phyloP scores from a whole-genome alignment of 2,113 vertebrate species.

The Stegastes partitus region DNA sequence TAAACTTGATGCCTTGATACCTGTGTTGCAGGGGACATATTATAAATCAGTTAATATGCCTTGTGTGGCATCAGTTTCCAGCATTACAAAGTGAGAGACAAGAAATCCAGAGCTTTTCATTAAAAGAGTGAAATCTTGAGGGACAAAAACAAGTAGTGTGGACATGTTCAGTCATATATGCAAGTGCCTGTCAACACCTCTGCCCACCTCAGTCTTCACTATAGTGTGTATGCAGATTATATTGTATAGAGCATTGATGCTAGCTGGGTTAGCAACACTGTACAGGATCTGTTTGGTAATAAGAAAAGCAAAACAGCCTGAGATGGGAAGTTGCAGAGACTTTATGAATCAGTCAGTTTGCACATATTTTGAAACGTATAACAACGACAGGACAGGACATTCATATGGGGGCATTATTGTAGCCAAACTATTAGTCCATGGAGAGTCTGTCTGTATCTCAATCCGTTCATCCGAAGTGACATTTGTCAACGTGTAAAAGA shows the following conservation, averaged over 20 bases:
- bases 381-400: background rate
- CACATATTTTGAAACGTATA: slow-evolving; percentile 5
- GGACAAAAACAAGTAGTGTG: background rate
- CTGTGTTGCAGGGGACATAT: no score
- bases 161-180: background rate
- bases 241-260: background rate
- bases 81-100: background rate
- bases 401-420: no score
- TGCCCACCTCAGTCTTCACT: background rate
- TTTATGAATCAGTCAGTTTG: slow-evolving; percentile 8
- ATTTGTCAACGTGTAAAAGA: no score
- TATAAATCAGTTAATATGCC: no score
- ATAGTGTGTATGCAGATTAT: background rate
- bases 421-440: no score
- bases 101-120: background rate
- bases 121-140: background rate
- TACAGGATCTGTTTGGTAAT: background rate
- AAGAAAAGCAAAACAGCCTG: background rate
- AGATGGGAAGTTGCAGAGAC: background rate
- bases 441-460: no score
- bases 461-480: no score
- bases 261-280: background rate
- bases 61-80: no score
- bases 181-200: background rate
- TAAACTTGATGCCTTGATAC: background rate